Evolutionary conservation across 2,797 vertebrate genomes (phyloP), one percentile per base, ranked within the genome.

Genomic region (Serranus cabrilla): DNA sequence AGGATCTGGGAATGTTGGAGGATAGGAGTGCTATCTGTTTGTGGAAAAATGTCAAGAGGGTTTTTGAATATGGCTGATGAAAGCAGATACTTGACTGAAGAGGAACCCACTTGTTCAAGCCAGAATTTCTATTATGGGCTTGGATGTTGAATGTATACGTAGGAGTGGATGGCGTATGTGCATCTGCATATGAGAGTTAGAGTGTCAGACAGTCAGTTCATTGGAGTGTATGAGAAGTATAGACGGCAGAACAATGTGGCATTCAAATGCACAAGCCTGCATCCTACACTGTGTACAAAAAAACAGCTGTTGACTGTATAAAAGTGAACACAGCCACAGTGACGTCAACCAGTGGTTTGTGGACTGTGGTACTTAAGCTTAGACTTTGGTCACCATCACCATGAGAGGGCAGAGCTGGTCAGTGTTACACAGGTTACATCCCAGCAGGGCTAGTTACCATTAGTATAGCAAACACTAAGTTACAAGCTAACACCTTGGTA

Each of bases 31-130:
- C 67, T 78, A 71, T 84, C 85, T 82, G 82, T 89, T 85, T 90
- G 87, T 85, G 72, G 76, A 86, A 82, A 94, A 95, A 94, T 95
- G 94, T 95, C 93, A 95, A 93, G 88, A 87, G 88, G 79, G 74
- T 75, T 72, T 93, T 81, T 85, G 83, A 85, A 88, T 87, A 75
- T 46, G 71, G 71, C 81, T 81, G 83, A 84, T 93, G 80, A 90
- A 91, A 91, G 81, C 2, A 21, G 76, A 80, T 51, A 70, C 80
- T 83, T 56, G 63, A 85, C 84, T 68, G 78, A 87, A 77, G 84
- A 71, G 80, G 71, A 78, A 66, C 49, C 67, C 60, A 67, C 79
- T 81, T 88, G 58, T 86, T 76, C 76, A 80, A 86, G 71, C 58
- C 57, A 54, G 49, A 66, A 80, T 74, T 57, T 55, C 31, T 74